Evolutionary conservation across 1,140 invertebrate genomes (phyloP).

Genomic region (Camponotus pennsylvanicus): DNA sequence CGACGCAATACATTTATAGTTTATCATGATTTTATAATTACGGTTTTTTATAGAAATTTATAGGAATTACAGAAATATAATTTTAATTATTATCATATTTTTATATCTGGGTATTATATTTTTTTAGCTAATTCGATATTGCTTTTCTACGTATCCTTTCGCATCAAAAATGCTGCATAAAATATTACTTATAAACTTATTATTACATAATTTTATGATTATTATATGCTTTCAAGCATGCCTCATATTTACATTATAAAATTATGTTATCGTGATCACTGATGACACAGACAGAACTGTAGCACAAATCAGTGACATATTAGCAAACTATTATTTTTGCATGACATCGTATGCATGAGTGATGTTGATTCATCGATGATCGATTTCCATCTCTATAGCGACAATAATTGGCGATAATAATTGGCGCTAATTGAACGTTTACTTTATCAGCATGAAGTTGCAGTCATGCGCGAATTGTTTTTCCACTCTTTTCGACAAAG

Average conservation of each 20-base stretch:
- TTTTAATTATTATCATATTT: background rate
- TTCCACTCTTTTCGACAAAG: background rate
- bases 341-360: background rate
- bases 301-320: conserved; percentile 12
- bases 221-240: conserved; percentile 37
- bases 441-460: background rate
- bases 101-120: background rate
- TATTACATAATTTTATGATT: conserved; percentile 51
- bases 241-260: conserved; percentile 42
- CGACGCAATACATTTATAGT: too few species aligned
- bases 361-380: conserved; percentile 44
- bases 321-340: conserved; percentile 46
- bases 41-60: too few species aligned
- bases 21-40: too few species aligned
- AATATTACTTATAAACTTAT: conserved; percentile 23
- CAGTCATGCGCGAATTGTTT: background rate
- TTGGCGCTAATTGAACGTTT: conserved; percentile 25
- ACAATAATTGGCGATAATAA: conserved; percentile 35
- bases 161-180: conserved; percentile 20
- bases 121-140: background rate
- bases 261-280: background rate
- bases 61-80: background rate
- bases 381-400: conserved; percentile 27
- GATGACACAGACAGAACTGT: background rate
- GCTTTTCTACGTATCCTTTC: background rate